Base-by-base conservation (phyloP, 1,140 invertebrate species). In the Cotesia vestalis region DNA sequence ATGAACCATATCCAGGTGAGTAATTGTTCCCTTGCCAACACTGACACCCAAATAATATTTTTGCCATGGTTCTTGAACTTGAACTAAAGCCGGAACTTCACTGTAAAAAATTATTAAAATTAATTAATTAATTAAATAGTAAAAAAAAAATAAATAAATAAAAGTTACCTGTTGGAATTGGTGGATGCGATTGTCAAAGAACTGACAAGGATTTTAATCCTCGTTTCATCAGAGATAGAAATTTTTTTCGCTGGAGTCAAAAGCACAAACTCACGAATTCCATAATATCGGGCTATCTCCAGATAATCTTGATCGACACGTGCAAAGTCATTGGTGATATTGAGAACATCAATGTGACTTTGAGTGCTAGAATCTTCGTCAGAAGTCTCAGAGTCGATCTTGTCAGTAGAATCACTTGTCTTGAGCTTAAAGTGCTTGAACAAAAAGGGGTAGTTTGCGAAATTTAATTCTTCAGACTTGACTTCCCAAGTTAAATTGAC, bases 1-100 rank as follows among this genome's bases (percentile, higher is more conserved):
- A 81, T 97, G 94, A 71, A 96, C 92, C 89, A 97, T 95, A 79
- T 97, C 93, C 85, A 95, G 96, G 80, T 93, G 92, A 34, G 92
- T 92, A 73, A 92, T 89, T 6, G 92, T 88, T 62, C 92, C 92
- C 79, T 89, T 91, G 61, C 91, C 91, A 81, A 94, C 90, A 78
- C 91, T 93, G 8, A 94, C 89, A 34, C 96, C 96, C 51, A 92
- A 84, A 84, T 93, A 98, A 86, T 91, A 94, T 76, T 93, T 92
- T 79, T 95, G 93, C 89, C 92, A 93, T 69, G 89, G 89, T 82
- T 95, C 92, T 78, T 93, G 88, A 20, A 95, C 90, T 88, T 97
- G 96, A 60, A 97, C 89, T 88, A 98, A 96, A 20, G 95, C 88
- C 38, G 96, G 95, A 63, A 96, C 88, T 75, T 92, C 89, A 83